Evolutionary conservation across 2,113 vertebrate species (phyloP).

Genomic region (Penelope pileata): DNA sequence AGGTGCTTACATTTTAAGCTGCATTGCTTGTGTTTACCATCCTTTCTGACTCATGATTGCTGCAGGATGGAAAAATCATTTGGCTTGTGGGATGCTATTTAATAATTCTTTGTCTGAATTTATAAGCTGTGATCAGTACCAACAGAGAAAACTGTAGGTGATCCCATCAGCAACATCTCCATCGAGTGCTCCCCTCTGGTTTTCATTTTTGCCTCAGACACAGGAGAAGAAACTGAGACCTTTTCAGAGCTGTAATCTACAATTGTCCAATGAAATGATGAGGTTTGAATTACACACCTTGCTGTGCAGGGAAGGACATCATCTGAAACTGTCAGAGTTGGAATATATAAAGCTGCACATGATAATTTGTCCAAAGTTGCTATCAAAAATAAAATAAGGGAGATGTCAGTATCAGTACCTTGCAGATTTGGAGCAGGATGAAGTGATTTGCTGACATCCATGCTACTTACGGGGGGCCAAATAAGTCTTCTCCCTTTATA

Average conservation of each 20-base stretch:
- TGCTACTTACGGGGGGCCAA: not conserved
- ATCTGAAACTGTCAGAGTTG: not conserved
- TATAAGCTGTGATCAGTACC: not conserved
- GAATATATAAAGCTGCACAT: not conserved
- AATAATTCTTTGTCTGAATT: conserved; percentile 10
- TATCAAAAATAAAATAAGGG: conserved; percentile 24
- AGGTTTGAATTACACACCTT: not conserved
- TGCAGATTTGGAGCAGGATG: conserved; percentile 26
- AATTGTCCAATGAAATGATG: not conserved
- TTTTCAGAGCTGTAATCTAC: not conserved
- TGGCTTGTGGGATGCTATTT: not conserved
- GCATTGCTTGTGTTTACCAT: not conserved
- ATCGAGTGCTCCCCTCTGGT: not conserved
- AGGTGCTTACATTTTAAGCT: not conserved
- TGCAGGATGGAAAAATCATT: not conserved
- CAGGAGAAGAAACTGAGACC: not conserved
- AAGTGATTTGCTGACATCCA: not conserved
- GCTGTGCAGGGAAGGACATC: not conserved
- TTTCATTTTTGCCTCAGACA: not conserved
- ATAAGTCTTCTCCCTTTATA: not conserved
- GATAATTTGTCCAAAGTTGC: not conserved
- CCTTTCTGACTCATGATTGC: not conserved
- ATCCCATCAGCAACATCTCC: not conserved
- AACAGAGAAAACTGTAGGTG: not conserved
- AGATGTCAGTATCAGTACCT: not conserved